phyloP scores from a whole-genome alignment of 2,113 vertebrate genomes.

The Rhinoderma darwinii region DNA sequence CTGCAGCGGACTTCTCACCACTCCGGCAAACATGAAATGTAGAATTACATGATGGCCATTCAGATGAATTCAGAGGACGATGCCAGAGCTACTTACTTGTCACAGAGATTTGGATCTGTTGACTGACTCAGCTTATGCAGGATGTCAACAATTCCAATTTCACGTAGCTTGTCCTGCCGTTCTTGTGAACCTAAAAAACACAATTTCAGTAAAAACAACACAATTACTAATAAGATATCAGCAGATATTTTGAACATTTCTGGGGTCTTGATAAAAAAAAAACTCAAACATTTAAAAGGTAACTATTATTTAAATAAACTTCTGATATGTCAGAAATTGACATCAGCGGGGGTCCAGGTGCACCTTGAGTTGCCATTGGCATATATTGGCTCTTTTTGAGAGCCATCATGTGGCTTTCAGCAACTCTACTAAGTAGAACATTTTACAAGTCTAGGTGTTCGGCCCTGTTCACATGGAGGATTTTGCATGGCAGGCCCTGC shows the following conservation, averaged over 20 bases:
- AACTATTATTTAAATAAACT: not conserved
- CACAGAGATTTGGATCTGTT: slow-evolving; percentile 91
- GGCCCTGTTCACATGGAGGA: too few relatives aligned
- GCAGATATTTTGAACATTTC: not conserved
- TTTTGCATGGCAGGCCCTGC: too few relatives aligned
- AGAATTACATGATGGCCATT: not conserved
- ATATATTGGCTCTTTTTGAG: too few relatives aligned
- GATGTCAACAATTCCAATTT: slow-evolving; percentile 97
- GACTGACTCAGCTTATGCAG: slow-evolving; percentile 95
- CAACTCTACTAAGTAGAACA: too few relatives aligned
- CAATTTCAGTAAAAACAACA: not conserved
- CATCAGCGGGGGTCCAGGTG: too few relatives aligned
- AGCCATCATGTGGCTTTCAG: not conserved
- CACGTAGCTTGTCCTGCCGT: slow-evolving; percentile 94
- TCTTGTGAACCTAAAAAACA: slow-evolving; percentile 99
- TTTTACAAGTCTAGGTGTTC: too few relatives aligned
- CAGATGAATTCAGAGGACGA: not conserved
- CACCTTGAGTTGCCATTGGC: too few relatives aligned
- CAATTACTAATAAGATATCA: not conserved
- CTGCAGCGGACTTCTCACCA: too few relatives aligned
- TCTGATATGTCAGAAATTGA: too few relatives aligned
- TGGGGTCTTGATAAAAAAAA: not conserved
- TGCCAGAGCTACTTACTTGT: slow-evolving; percentile 79
- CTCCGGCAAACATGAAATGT: too few relatives aligned
- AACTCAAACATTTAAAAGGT: not conserved